These are phyloP conservation scores for Spheniscus mendiculus DNA, from an alignment of 2,113 vertebrate species.

Conservation along the genomic window DNA sequence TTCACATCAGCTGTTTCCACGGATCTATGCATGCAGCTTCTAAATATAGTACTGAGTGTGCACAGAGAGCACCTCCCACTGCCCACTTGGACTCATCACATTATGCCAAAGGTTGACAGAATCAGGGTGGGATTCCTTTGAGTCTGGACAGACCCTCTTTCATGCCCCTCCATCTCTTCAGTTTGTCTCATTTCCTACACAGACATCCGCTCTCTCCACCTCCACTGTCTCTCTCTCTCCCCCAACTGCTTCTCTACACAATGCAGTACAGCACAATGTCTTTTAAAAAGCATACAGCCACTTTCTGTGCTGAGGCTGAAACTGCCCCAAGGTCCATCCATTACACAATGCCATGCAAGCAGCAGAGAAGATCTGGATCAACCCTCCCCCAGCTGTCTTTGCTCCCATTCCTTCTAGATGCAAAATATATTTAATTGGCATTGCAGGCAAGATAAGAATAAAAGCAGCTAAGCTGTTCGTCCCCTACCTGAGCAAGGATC, in stretches of 20 bases:
- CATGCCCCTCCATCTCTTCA: neutral
- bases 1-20: neutral
- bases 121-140: neutral
- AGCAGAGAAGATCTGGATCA: neutral
- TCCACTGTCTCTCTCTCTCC: neutral
- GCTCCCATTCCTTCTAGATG: neutral
- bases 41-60: neutral
- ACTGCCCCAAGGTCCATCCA: neutral
- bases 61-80: conserved; percentile 5
- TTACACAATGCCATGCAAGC: neutral
- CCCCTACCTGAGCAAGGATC: conserved; percentile 59
- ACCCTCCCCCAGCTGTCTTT: neutral
- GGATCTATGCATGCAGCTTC: neutral
- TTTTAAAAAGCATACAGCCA: neutral
- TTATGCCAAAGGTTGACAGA: neutral
- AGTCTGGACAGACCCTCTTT: neutral
- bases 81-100: neutral
- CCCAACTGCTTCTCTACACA: neutral
- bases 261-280: neutral
- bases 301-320: neutral
- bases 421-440: conserved; percentile 49
- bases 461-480: conserved; percentile 32
- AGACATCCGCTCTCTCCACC: neutral
- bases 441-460: neutral
- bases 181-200: neutral